These are phyloP conservation scores for Euwallacea fornicatus DNA, from an alignment of 1,140 invertebrate genomes.

Conservation along the genomic window DNA sequence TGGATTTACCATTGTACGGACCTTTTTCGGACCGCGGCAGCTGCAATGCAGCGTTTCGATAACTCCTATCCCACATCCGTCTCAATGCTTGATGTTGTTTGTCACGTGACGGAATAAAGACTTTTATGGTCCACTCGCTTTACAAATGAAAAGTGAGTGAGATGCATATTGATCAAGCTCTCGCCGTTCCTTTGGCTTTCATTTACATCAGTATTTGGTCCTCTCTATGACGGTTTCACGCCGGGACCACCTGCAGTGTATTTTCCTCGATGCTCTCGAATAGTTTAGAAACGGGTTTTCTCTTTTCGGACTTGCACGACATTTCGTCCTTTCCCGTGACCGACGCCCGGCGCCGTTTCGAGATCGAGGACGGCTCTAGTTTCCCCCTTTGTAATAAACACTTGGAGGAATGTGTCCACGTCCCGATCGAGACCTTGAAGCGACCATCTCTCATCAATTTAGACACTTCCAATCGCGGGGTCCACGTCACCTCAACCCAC, in stretches of 20 bases:
- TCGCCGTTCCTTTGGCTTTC: too few relatives aligned
- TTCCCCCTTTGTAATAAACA: background rate
- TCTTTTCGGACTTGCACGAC: background rate
- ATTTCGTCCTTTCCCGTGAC: background rate
- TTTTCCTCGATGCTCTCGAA: background rate
- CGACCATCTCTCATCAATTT: too few relatives aligned
- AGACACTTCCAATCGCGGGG: too few relatives aligned
- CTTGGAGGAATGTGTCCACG: background rate
- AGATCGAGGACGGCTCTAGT: background rate
- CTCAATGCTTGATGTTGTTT: too few relatives aligned
- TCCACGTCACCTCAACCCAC: too few relatives aligned
- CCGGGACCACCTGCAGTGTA: background rate
- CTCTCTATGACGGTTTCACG: background rate
- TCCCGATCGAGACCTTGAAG: too few relatives aligned
- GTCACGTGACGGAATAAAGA: too few relatives aligned
- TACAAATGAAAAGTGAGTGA: too few relatives aligned
- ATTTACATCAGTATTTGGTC: background rate
- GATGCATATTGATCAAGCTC: too few relatives aligned
- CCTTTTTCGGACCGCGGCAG: background rate
- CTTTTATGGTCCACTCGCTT: too few relatives aligned
- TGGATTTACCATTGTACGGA: constrained; percentile 7
- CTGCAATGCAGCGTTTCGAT: constrained; percentile 17
- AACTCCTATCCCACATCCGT: constrained; percentile 3
- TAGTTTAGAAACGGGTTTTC: background rate
- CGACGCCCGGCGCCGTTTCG: background rate